phyloP scores from a whole-genome alignment of 2,113 vertebrate species.

The Myiozetetes cayanensis region DNA sequence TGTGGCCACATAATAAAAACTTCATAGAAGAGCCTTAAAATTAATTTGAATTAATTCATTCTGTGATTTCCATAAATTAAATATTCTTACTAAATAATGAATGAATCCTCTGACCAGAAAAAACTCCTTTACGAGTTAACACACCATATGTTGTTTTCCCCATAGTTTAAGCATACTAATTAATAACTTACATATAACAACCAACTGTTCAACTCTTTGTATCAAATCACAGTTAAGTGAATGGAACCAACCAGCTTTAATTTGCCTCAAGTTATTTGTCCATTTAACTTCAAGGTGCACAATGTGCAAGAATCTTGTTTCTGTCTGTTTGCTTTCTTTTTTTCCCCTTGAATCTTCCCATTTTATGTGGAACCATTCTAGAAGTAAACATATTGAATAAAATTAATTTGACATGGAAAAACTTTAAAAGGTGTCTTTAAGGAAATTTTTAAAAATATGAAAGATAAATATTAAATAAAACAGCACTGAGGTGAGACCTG shows the following conservation, averaged over 20 bases:
- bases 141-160: background rate
- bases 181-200: background rate
- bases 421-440: background rate
- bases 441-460: background rate
- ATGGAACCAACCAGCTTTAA: background rate
- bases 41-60: conserved; percentile 2
- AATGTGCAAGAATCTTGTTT: background rate
- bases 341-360: background rate
- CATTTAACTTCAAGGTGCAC: background rate
- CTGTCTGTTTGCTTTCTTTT: background rate
- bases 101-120: conserved; percentile 29
- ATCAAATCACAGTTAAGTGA: background rate
- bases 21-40: background rate
- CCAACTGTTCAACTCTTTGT: background rate
- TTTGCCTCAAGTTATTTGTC: background rate
- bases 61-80: conserved; percentile 2
- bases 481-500: background rate
- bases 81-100: conserved; percentile 41
- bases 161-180: background rate
- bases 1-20: background rate
- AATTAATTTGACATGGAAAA: background rate
- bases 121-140: background rate
- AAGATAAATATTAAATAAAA: background rate
- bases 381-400: background rate
- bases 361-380: background rate